These are phyloP conservation scores for Alfaro cultratus DNA, from an alignment of 2,797 vertebrate species.

Conservation along the genomic window DNA sequence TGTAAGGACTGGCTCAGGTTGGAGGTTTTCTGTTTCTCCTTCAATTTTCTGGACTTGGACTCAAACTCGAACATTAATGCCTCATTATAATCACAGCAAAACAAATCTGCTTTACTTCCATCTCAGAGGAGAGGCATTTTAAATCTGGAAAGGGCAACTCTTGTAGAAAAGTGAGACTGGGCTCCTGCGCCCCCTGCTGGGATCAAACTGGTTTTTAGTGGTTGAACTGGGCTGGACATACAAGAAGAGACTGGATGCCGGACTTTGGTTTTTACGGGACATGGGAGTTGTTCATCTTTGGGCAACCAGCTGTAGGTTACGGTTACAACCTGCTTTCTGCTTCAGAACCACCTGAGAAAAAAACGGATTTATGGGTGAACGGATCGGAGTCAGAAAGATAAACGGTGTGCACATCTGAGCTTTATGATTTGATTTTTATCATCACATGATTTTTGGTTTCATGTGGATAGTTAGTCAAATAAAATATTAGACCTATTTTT, in stretches of 20 bases:
- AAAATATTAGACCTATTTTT: slow-evolving; percentile 21
- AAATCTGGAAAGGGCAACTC: slow-evolving; percentile 19
- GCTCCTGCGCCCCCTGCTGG: slow-evolving; percentile 77
- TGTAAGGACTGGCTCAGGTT: slow-evolving; percentile 39
- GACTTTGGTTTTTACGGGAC: slow-evolving; percentile 22
- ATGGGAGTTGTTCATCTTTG: slow-evolving; percentile 28
- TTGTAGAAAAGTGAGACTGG: slow-evolving; percentile 42
- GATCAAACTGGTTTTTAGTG: slow-evolving; percentile 72
- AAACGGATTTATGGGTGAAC: slow-evolving; percentile 52
- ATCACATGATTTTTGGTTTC: slow-evolving; percentile 23
- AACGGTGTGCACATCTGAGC: slow-evolving; percentile 34
- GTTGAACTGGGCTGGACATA: slow-evolving; percentile 53
- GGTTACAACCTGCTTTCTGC: slow-evolving; percentile 1
- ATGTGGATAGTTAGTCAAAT: slow-evolving; percentile 39
- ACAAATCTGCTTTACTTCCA: slow-evolving; percentile 13
- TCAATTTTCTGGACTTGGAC: not conserved
- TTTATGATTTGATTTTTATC: slow-evolving; percentile 26
- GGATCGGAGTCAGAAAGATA: slow-evolving; percentile 10
- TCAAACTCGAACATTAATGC: not conserved
- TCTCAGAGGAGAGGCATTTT: slow-evolving; percentile 22
- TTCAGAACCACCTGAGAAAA: slow-evolving; percentile 13
- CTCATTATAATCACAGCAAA: slow-evolving; percentile 8
- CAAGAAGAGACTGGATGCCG: slow-evolving; percentile 37
- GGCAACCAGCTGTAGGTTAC: slow-evolving; percentile 29
- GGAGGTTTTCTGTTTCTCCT: slow-evolving; percentile 2